Base-by-base conservation (phyloP, 2,888 invertebrate species). In the Campoplex capitator region DNA sequence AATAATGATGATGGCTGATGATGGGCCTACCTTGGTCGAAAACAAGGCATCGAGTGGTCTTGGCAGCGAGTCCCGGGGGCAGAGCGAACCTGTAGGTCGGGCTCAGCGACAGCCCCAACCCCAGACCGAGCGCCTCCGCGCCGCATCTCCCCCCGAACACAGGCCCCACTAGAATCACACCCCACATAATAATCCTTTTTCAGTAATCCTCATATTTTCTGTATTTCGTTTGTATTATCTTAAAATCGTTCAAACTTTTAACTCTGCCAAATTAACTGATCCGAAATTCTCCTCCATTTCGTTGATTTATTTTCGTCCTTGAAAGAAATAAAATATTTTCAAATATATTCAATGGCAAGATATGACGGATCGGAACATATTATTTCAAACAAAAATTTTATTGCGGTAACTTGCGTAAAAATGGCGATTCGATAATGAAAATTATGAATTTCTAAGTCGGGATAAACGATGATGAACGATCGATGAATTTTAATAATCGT, bases 91-190 rank as follows among this genome's bases (percentile, higher is more conserved):
- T 94, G 94, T 94, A 94, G 94, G 94, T 93, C 90, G 94, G 94
- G 94, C 94, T 94, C 92, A 94, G 93, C 91, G 94, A 93, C 93
- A 94, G 92, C 89, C 94, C 94, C 90, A 94, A 93, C 90, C 94
- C 94, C 91, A 94, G 93, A 91, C 94, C 94, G 91, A 94, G 93
- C 92, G 94, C 94, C 93, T 94, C 94, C 91, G 94, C 94, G 92
- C 94, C 94, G 94, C 95, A 95, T 94, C 94, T 94, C 92, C 95
- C 95, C 94, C 94, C 94, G 94, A 94, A 94, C 93, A 94, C 93
- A 91, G 94, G 94, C 92, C 94, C 94, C 93, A 94, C 95, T 95
- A 95, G 92, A 95, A 94, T 93, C 91, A 94, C 42, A 42, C 9
- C 93, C 93, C 93, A 92, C 88, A 91, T 83, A 93, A 93, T 89